Conservation (phyloP, 2,797 vertebrate species). For the Peromyscus eremicus region DNA sequence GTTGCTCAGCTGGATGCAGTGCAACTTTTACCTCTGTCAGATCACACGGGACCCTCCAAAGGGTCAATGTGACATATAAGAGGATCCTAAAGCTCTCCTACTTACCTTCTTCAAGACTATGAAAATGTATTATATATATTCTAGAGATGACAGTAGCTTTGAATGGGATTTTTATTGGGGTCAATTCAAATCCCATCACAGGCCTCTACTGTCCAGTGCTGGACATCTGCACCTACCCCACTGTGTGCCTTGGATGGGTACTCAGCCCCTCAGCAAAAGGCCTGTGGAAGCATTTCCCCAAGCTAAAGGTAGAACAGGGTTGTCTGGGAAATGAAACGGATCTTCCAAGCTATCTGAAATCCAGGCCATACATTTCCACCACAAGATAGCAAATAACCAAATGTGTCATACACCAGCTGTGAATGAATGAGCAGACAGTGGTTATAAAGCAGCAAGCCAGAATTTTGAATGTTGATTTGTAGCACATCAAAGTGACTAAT, state of each 20-base stretch:
- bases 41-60: not conserved
- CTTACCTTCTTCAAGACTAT: not conserved
- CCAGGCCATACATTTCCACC: not conserved
- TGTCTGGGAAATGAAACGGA: not conserved
- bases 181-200: not conserved
- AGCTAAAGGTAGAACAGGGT: not conserved
- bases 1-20: not conserved
- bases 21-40: not conserved
- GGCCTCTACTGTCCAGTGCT: not conserved
- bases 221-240: not conserved
- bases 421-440: not conserved
- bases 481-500: constrained; percentile 55
- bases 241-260: not conserved
- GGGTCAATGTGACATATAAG: not conserved
- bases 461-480: constrained; percentile 62
- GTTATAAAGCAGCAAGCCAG: constrained; percentile 1
- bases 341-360: not conserved
- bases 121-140: not conserved
- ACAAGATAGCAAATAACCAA: not conserved
- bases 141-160: constrained; percentile 7
- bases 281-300: not conserved
- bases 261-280: not conserved
- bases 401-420: not conserved
- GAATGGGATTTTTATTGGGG: not conserved
- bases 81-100: not conserved